Percentiles rank a stretch among this genome's conserved stretches.
These are phyloP conservation scores for Florisuga fusca DNA, from an alignment of 2,797 vertebrate species.

Conservation along the genomic window DNA sequence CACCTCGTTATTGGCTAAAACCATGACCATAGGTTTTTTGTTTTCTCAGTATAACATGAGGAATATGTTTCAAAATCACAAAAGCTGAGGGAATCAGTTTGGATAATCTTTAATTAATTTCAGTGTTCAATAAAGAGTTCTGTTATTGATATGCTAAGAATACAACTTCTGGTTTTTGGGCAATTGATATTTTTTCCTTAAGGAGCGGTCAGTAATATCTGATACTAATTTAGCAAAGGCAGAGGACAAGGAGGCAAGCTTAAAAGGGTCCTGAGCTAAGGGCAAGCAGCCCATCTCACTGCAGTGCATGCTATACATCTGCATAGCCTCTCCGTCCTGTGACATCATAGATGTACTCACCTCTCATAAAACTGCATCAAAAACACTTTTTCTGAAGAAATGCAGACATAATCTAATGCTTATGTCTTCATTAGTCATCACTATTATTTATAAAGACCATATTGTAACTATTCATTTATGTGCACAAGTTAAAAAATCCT, in stretches of 20 bases:
- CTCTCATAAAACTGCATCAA: background rate
- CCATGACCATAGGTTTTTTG: background rate
- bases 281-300: background rate
- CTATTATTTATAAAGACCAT: conserved; percentile 12
- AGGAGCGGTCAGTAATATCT: conserved; percentile 39
- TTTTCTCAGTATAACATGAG: conserved; percentile 16
- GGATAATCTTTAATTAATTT: conserved; percentile 50
- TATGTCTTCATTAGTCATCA: conserved; percentile 39
- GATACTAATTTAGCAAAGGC: background rate
- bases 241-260: background rate
- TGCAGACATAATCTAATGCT: conserved; percentile 5
- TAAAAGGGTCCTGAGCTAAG: background rate
- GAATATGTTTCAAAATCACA: conserved; percentile 21
- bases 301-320: background rate
- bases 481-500: background rate
- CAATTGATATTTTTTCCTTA: conserved; percentile 13
- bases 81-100: conserved; percentile 1
- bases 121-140: background rate
- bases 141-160: conserved; percentile 21
- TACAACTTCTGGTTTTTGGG: background rate
- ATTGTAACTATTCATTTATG: conserved; percentile 30
- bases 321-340: background rate
- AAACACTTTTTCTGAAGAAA: conserved; percentile 36
- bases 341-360: background rate
- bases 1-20: no score